Conservation (phyloP, 2,797 vertebrate species). For the Neomorphus geoffroyi region DNA sequence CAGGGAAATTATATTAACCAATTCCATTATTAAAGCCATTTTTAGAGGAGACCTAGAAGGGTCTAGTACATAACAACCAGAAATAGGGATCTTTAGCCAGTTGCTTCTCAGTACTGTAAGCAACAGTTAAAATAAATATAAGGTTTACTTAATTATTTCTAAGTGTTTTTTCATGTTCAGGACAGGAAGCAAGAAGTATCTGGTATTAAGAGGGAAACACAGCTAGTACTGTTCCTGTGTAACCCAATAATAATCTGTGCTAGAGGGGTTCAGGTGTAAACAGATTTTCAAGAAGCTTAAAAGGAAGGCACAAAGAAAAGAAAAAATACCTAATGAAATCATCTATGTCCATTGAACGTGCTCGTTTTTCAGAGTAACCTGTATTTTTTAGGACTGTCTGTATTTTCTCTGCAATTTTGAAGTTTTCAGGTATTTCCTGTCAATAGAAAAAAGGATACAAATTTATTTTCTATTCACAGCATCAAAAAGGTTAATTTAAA, state of each 20-base stretch:
- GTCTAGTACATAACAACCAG: neutral
- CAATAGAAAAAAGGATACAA: conserved; percentile 57
- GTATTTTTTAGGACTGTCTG: conserved; percentile 85
- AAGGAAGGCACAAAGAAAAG: neutral
- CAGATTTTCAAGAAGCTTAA: neutral
- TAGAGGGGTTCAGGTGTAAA: neutral
- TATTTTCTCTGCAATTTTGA: conserved; percentile 91
- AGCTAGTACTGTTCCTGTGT: neutral
- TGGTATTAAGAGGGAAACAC: neutral
- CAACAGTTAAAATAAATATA: neutral
- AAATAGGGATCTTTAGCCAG: neutral
- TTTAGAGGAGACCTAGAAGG: neutral
- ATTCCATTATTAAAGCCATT: neutral
- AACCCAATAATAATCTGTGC: neutral
- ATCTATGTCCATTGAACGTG: conserved; percentile 95
- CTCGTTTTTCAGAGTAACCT: conserved; percentile 89
- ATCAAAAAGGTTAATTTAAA: neutral
- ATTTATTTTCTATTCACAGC: neutral
- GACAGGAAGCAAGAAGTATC: neutral
- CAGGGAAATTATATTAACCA: neutral
- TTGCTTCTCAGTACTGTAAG: neutral
- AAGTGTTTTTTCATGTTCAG: neutral
- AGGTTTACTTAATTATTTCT: neutral
- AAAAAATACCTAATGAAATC: conserved; percentile 93
- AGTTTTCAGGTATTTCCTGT: conserved; percentile 89